phyloP scores from a whole-genome alignment of 2,888 invertebrate species.

The Ichneumoninae sp. region DNA sequence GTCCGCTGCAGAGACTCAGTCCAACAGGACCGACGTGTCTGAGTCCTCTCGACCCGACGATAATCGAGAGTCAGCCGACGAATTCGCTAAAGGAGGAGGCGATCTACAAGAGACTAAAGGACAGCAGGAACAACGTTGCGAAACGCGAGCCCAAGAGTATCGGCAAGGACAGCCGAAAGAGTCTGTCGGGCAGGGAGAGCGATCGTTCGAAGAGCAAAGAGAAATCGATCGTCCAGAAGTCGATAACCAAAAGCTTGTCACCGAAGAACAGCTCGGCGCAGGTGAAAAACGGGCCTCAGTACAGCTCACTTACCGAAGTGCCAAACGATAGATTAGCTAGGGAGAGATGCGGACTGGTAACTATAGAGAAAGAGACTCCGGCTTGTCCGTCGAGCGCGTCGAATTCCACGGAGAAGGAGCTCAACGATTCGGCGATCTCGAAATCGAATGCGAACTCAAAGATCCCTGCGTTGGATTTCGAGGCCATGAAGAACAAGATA shows the following conservation, averaged over 20 bases:
- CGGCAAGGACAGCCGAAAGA: constrained; percentile 74
- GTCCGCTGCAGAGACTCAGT: constrained; percentile 83
- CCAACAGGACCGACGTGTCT: constrained; percentile 76
- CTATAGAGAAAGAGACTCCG: constrained; percentile 30
- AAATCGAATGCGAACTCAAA: constrained; percentile 36
- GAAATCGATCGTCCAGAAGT: constrained; percentile 72
- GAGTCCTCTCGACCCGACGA: constrained; percentile 83
- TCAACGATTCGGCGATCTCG: constrained; percentile 47
- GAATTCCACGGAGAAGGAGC: constrained; percentile 68
- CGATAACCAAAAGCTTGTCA: constrained; percentile 72
- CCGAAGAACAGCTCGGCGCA: constrained; percentile 67
- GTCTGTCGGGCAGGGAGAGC: constrained; percentile 68
- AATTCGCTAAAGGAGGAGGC: constrained; percentile 73
- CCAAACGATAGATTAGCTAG: constrained; percentile 23
- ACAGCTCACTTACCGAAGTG: background rate
- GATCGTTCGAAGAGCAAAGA: constrained; percentile 73
- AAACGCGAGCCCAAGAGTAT: constrained; percentile 72
- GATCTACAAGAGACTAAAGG: constrained; percentile 82
- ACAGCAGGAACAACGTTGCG: constrained; percentile 77
- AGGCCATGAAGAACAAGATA: constrained; percentile 76
- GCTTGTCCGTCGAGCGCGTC: constrained; percentile 27
- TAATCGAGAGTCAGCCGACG: constrained; percentile 80
- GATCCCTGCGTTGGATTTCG: constrained; percentile 66
- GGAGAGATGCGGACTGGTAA: constrained; percentile 7
- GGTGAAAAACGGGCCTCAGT: constrained; percentile 55